These are phyloP conservation scores for Cichladusa arquata DNA, from an alignment of 2,113 vertebrate species.

Conservation along the genomic window DNA sequence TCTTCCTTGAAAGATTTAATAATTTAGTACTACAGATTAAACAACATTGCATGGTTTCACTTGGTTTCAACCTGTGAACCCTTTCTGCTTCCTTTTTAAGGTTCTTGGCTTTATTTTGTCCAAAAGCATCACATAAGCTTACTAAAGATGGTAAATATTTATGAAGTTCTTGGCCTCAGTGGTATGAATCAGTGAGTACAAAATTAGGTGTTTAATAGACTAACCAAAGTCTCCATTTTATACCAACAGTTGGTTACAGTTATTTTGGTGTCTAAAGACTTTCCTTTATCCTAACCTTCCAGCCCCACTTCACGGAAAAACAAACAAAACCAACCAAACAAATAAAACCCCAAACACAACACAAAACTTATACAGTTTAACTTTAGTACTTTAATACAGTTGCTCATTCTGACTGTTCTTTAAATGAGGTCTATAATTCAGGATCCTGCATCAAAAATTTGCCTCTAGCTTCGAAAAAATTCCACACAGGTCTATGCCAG, in stretches of 20 bases:
- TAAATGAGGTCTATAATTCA: neutral
- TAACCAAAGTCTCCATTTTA: constrained; percentile 9
- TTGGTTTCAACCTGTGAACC: neutral
- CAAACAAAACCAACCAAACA: fast-evolving
- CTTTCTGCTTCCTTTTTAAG: neutral
- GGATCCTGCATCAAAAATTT: neutral
- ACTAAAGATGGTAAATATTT: constrained; percentile 37
- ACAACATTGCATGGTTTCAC: too few species aligned
- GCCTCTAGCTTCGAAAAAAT: neutral
- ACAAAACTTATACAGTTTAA: neutral
- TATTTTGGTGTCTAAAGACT: neutral
- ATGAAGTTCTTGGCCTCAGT: neutral
- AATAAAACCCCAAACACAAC: neutral
- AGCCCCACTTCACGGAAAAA: neutral
- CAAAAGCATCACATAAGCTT: neutral
- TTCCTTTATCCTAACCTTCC: neutral
- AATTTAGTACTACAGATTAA: neutral
- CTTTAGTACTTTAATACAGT: neutral
- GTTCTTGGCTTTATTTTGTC: constrained; percentile 25
- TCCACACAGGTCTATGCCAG: neutral
- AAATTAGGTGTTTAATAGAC: constrained; percentile 14
- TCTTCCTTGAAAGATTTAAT: neutral
- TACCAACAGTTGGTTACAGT: neutral
- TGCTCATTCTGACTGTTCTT: neutral
- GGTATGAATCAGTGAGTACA: neutral